Evolutionary conservation across 2,888 invertebrate genomes (phyloP).

Genomic region (Lepidocyrtoides sp.): DNA sequence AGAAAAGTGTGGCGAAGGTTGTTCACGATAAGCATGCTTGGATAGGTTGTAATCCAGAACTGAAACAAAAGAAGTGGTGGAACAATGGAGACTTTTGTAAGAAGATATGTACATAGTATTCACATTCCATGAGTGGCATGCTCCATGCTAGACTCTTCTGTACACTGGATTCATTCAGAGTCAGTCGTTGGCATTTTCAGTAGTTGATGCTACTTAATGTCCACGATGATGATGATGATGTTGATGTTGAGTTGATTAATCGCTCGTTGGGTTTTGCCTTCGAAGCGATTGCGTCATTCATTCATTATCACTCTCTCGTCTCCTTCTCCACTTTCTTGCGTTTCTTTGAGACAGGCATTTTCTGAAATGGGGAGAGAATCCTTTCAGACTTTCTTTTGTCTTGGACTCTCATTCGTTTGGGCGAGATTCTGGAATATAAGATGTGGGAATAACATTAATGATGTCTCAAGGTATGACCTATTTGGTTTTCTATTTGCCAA

Average conservation of each 20-base stretch:
- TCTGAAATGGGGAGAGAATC: neutral
- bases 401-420: neutral
- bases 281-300: slow-evolving; percentile 47
- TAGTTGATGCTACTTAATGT: slow-evolving; percentile 7
- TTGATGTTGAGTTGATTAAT: slow-evolving; percentile 57
- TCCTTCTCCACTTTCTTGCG: neutral
- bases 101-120: slow-evolving; percentile 4
- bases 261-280: slow-evolving; percentile 37
- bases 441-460: slow-evolving; percentile 23
- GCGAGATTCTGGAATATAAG: slow-evolving; percentile 11
- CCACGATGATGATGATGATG: slow-evolving; percentile 34
- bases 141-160: neutral
- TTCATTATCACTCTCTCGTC: slow-evolving; percentile 32
- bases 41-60: slow-evolving; percentile 37
- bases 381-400: slow-evolving; percentile 48
- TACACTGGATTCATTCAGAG: neutral
- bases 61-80: slow-evolving; percentile 46
- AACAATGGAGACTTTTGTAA: slow-evolving; percentile 56
- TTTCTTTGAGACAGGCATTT: neutral
- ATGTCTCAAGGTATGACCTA: slow-evolving; percentile 25
- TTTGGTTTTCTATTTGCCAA: neutral
- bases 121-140: too few species aligned
- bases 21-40: neutral
- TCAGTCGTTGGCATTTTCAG: slow-evolving; percentile 51
- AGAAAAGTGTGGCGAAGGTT: neutral